These are phyloP conservation scores for Cyprinodon tularosa DNA, from an alignment of 2,113 vertebrate species.

Conservation along the genomic window DNA sequence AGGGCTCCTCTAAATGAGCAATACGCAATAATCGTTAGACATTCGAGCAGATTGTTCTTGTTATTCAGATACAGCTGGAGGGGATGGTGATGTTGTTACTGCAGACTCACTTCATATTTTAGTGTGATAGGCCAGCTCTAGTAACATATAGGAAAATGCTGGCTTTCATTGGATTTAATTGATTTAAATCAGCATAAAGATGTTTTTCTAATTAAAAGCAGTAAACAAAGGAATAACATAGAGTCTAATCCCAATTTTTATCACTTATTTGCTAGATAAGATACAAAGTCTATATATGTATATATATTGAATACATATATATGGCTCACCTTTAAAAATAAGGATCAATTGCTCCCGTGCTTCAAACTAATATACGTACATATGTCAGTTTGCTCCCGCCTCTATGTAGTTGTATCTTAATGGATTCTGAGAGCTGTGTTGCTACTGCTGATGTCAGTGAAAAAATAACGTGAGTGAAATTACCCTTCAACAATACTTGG, in stretches of 20 bases:
- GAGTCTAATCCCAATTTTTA: neutral
- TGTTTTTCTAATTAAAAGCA: neutral
- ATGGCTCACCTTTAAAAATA: conserved; percentile 64
- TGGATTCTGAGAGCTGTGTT: conserved; percentile 75
- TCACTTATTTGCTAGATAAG: neutral
- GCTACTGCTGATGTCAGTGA: conserved; percentile 74
- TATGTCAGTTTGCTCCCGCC: conserved; percentile 62
- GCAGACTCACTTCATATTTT: conserved; percentile 44
- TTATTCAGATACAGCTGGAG: conserved; percentile 46
- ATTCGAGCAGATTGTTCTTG: conserved; percentile 47
- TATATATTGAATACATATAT: too few species aligned
- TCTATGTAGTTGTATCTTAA: conserved; percentile 76
- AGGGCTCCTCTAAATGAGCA: conserved; percentile 36
- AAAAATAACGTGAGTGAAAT: conserved; percentile 78
- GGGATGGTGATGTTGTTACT: conserved; percentile 45
- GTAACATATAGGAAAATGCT: neutral
- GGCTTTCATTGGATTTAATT: neutral
- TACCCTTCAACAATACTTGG: conserved; percentile 72
- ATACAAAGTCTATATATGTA: neutral
- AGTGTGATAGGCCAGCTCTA: neutral
- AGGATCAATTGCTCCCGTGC: conserved; percentile 65
- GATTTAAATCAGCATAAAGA: neutral
- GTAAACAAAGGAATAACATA: neutral
- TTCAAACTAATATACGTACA: conserved; percentile 66
- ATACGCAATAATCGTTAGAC: conserved; percentile 57